phyloP scores from a whole-genome alignment of 2,113 vertebrate species.

The Xenopus tropicalis region DNA sequence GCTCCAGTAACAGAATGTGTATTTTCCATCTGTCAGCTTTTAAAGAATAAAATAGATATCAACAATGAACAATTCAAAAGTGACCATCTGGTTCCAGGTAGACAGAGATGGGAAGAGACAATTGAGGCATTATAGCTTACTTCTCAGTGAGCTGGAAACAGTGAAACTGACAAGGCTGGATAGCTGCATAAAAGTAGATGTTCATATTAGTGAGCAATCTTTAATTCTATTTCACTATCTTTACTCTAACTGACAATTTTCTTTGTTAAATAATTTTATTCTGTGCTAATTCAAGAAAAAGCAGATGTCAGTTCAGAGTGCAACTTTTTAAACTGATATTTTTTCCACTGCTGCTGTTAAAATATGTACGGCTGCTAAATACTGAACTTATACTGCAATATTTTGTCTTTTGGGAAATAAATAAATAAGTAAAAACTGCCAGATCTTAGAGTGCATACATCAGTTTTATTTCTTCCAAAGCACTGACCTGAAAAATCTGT shows the following conservation, averaged over 20 bases:
- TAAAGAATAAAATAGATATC: slow-evolving; percentile 6
- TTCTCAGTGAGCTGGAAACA: slow-evolving; percentile 15
- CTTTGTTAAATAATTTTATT: no score
- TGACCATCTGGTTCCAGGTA: slow-evolving; percentile 36
- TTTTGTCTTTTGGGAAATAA: no score
- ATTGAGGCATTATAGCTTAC: not conserved
- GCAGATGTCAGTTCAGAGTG: not conserved
- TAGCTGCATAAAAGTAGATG: not conserved
- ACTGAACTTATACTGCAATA: no score
- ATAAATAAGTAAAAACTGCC: not conserved
- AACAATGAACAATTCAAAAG: slow-evolving; percentile 16
- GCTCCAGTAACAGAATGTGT: slow-evolving; percentile 3
- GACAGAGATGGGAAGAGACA: slow-evolving; percentile 8
- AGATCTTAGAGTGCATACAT: not conserved
- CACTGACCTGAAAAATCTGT: slow-evolving; percentile 78
- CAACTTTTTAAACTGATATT: not conserved
- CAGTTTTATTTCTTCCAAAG: not conserved
- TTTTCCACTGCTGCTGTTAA: no score
- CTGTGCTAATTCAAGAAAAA: not conserved
- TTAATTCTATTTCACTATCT: no score
- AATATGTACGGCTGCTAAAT: no score
- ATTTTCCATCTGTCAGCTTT: slow-evolving; percentile 22
- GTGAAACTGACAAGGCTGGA: not conserved
- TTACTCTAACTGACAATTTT: no score
- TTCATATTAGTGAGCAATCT: no score